A percentile compares a stretch with the other conserved stretches of the same genome.
These are phyloP conservation scores for Daubentonia madagascariensis DNA, from an alignment of 2,113 vertebrate genomes.

Conservation along the genomic window DNA sequence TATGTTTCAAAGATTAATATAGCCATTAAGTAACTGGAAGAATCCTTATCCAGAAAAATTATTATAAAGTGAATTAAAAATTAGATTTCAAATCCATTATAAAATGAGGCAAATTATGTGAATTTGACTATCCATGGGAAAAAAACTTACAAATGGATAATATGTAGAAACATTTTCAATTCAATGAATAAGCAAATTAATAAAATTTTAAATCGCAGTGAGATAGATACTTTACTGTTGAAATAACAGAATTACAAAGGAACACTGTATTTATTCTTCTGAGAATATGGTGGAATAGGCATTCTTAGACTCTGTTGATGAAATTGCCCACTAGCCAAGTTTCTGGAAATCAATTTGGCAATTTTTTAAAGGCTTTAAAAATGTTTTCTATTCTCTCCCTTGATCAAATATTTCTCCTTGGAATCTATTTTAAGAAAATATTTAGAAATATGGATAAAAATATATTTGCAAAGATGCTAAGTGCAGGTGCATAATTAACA, in stretches of 20 bases:
- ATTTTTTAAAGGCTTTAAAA: background rate
- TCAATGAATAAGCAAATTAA: slow-evolving; percentile 53
- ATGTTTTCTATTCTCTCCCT: background rate
- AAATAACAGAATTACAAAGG: slow-evolving; percentile 8
- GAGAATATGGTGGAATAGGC: background rate
- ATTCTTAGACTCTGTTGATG: background rate
- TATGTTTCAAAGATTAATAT: background rate
- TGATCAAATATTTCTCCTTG: background rate
- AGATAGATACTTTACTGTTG: background rate
- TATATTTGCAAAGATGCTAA: background rate
- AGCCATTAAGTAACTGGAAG: background rate
- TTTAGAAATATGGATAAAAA: background rate
- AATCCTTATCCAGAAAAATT: background rate
- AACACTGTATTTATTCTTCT: background rate
- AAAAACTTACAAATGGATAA: background rate
- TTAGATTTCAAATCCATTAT: background rate
- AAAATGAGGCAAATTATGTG: slow-evolving; percentile 9
- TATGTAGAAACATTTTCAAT: slow-evolving; percentile 11
- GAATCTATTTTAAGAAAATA: slow-evolving; percentile 31
- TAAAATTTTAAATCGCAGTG: slow-evolving; percentile 25
- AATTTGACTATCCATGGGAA: background rate
- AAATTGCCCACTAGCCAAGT: background rate
- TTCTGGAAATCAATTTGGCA: background rate
- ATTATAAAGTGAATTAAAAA: slow-evolving; percentile 33
- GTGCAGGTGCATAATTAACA: background rate